Evolutionary conservation across 2,113 vertebrate genomes (phyloP).

Genomic region (Sitta europaea): DNA sequence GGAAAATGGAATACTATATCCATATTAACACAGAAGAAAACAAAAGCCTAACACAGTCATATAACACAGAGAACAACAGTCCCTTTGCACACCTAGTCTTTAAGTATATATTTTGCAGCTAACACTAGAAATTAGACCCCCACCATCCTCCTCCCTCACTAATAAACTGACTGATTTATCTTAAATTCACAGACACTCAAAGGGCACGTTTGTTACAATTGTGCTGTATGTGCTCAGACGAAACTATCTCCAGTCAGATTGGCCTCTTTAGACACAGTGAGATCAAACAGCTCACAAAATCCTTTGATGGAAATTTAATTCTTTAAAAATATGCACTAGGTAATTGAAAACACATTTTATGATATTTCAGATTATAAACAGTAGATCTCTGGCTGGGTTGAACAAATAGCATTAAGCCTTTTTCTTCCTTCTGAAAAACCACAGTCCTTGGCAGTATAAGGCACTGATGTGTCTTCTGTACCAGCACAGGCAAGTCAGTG

Average conservation of each 20-base stretch:
- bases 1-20: not conserved
- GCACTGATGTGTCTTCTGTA: not conserved
- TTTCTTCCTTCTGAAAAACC: slow-evolving; percentile 51
- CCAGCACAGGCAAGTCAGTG: not conserved
- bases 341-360: slow-evolving; percentile 73
- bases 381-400: slow-evolving; percentile 43
- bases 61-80: not conserved
- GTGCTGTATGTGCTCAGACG: not conserved
- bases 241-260: slow-evolving; percentile 37
- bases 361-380: slow-evolving; percentile 57
- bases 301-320: slow-evolving; percentile 74
- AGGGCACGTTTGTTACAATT: slow-evolving; percentile 3
- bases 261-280: slow-evolving; percentile 56
- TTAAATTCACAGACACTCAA: slow-evolving; percentile 7
- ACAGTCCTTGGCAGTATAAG: slow-evolving; percentile 7
- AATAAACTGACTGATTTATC: not conserved
- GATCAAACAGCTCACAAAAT: slow-evolving; percentile 63
- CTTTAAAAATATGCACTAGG: slow-evolving; percentile 66
- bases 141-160: not conserved
- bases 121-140: not conserved
- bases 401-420: slow-evolving; percentile 57
- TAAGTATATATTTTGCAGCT: not conserved
- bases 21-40: not conserved
- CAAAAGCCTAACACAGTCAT: not conserved
- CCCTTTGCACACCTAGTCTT: not conserved